A percentile compares a stretch with the other conserved stretches of the same genome.
phyloP scores from a whole-genome alignment of 1,140 invertebrate genomes.

The Bombus vancouverensis region DNA sequence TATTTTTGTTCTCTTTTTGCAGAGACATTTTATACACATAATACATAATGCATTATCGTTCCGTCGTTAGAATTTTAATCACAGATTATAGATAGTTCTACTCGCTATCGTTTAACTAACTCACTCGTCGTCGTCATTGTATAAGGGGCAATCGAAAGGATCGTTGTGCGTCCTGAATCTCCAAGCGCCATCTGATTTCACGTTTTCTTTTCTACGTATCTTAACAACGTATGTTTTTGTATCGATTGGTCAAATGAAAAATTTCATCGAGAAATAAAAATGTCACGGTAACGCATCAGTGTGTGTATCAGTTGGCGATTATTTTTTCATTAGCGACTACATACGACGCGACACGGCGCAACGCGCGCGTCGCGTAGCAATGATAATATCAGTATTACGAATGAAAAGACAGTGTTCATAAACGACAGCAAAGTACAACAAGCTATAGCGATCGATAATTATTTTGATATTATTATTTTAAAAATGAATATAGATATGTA shows the following conservation, averaged over 20 bases:
- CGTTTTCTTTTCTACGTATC: not conserved
- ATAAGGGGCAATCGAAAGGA: constrained; percentile 37
- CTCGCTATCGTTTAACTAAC: not conserved
- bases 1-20: constrained; percentile 38
- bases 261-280: not conserved
- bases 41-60: not conserved
- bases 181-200: not conserved
- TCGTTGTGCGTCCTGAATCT: constrained; percentile 40
- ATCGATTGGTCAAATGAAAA: not conserved
- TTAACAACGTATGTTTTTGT: not conserved
- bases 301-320: constrained; percentile 4
- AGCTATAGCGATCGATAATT: not conserved
- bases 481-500: not conserved
- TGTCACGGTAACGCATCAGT: not conserved
- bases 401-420: constrained; percentile 5
- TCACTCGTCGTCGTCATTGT: not conserved
- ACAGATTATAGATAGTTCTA: not conserved
- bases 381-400: constrained; percentile 17
- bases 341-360: not conserved
- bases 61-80: not conserved
- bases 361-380: not conserved
- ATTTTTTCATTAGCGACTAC: not conserved
- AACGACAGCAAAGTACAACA: constrained; percentile 4
- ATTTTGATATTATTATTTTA: not conserved
- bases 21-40: constrained; percentile 14